A percentile compares a stretch with the other conserved stretches of the same genome.
These are phyloP conservation scores for Sebastes paucispinis DNA, from an alignment of 2,797 vertebrate genomes.

Conservation along the genomic window DNA sequence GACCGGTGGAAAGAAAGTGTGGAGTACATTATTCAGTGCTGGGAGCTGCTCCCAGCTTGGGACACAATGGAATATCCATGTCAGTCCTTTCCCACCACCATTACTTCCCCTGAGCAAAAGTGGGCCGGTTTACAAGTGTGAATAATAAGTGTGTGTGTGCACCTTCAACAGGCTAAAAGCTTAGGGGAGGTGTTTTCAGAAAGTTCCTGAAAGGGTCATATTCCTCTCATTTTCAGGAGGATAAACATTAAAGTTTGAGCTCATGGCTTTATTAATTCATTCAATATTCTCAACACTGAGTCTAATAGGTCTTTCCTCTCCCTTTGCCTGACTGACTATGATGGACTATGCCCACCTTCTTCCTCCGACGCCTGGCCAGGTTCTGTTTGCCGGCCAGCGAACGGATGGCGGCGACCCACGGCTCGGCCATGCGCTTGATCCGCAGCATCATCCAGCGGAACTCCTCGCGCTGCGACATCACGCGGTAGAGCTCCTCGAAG, in stretches of 20 bases:
- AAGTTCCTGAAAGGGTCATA: background rate
- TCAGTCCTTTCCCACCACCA: constrained; percentile 18
- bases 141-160: background rate
- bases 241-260: background rate
- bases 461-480: constrained; percentile 95
- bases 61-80: constrained; percentile 56
- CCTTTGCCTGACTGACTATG: too few relatives aligned
- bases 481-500: constrained; percentile 92
- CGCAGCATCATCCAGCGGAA: constrained; percentile 98
- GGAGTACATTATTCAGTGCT: constrained; percentile 63
- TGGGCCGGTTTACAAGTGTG: constrained; percentile 9
- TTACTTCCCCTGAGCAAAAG: background rate
- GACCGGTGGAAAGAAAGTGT: constrained; percentile 35
- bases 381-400: constrained; percentile 94
- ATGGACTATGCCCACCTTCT: constrained; percentile 85
- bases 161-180: background rate
- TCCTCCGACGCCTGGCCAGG: constrained; percentile 88
- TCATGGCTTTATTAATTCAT: background rate
- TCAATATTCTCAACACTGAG: background rate
- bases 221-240: background rate
- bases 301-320: background rate
- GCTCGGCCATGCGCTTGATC: constrained; percentile 95
- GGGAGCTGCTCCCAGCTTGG: constrained; percentile 26
- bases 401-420: constrained; percentile 92
- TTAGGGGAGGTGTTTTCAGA: background rate